Conservation (phyloP, 2,888 invertebrate species). For the Coelinius sp. region DNA sequence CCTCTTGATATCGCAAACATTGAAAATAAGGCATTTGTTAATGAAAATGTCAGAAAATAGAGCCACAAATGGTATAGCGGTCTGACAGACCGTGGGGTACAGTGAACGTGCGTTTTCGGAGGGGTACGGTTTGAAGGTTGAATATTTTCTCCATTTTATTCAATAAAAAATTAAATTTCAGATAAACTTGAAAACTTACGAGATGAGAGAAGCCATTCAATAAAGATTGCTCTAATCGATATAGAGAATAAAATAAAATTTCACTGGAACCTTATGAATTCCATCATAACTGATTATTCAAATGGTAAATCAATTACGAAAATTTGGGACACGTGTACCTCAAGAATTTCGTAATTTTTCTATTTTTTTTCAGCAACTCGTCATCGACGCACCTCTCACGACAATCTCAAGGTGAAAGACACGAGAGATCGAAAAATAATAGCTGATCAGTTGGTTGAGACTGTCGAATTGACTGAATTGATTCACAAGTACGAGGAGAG, state of each 20-base stretch:
- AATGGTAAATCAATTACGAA: constrained; percentile 8
- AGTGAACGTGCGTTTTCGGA: too few relatives aligned
- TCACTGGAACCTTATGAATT: constrained; percentile 3
- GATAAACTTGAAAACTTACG: constrained; percentile 42
- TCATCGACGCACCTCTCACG: constrained; percentile 50
- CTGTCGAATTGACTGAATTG: constrained; percentile 47
- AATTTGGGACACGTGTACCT: neutral
- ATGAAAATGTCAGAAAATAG: too few relatives aligned
- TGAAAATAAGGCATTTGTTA: too few relatives aligned
- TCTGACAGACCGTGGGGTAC: too few relatives aligned
- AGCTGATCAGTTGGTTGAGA: constrained; percentile 49
- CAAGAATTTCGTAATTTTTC: neutral
- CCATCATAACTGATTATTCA: constrained; percentile 19
- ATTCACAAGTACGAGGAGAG: constrained; percentile 51
- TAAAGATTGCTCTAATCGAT: constrained; percentile 23
- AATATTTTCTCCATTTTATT: neutral
- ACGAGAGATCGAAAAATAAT: constrained; percentile 54
- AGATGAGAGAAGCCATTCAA: constrained; percentile 35
- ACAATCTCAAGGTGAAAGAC: constrained; percentile 54
- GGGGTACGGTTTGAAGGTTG: neutral
- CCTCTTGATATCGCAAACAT: too few relatives aligned
- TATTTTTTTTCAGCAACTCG: constrained; percentile 49
- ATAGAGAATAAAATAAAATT: constrained; percentile 24
- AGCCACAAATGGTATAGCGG: too few relatives aligned
- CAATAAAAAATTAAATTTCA: constrained; percentile 5